phyloP scores from a whole-genome alignment of 2,113 vertebrate species.

The Solenodon paradoxus region DNA sequence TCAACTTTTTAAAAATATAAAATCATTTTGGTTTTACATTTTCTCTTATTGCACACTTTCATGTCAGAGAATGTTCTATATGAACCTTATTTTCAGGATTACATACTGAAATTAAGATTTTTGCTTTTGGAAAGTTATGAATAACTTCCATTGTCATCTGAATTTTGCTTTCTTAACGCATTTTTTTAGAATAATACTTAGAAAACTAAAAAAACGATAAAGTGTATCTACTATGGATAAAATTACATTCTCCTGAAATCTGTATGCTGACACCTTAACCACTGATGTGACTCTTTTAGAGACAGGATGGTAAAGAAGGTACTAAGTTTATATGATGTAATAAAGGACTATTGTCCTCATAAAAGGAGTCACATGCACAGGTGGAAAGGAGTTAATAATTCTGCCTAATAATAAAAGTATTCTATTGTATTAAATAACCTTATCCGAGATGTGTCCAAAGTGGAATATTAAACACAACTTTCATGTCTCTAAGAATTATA shows the following conservation, averaged over 20 bases:
- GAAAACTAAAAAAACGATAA: not conserved
- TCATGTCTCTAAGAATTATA: not conserved
- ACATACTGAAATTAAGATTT: not conserved
- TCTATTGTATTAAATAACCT: too few relatives aligned
- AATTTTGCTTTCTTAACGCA: not conserved
- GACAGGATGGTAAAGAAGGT: not conserved
- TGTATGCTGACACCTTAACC: not conserved
- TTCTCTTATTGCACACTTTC: not conserved
- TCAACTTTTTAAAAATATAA: not conserved
- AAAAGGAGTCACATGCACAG: too few relatives aligned
- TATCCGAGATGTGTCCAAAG: not conserved
- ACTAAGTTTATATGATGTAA: not conserved
- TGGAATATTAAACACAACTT: not conserved
- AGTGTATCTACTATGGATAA: not conserved
- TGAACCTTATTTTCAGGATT: too few relatives aligned
- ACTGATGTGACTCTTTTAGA: not conserved
- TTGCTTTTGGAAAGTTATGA: not conserved
- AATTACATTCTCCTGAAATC: not conserved
- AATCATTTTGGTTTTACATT: not conserved
- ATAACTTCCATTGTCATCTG: not conserved
- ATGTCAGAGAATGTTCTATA: not conserved
- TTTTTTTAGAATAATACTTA: not conserved
- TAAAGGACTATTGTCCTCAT: too few relatives aligned
- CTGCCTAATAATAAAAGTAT: too few relatives aligned
- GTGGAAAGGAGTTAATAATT: not conserved